Base-by-base conservation (phyloP, 2,797 vertebrate genomes). In the Lophius americanus region DNA sequence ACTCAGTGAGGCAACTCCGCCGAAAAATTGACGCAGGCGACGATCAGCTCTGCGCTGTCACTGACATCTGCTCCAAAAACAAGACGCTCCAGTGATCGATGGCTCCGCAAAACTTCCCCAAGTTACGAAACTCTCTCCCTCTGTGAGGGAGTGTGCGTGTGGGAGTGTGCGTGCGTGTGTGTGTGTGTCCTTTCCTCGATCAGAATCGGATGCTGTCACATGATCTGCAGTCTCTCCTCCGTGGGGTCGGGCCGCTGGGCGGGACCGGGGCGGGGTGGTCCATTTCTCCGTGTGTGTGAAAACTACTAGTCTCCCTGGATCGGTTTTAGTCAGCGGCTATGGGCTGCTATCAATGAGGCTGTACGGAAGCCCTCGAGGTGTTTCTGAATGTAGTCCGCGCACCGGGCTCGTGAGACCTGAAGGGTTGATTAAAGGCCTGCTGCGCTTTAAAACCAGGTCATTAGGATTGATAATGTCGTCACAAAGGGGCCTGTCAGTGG, bases 191-290 rank as follows among this genome's bases (percentile, higher is more conserved):
- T 73, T 68, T 32, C 68, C 79, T 79, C 63, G 74, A 82, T 75
- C 37, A 68, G 74, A 76, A 78, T 80, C 78, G 75, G 65, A 85
- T 72, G 74, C 76, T 65, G 89, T 92, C 92, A 93, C 89, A 88
- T 92, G 91, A 92, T 78, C 79, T 82, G 36, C 66, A 13, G 76
- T 36, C 60, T 66, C 75, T 73, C 60, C 73, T 80, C 75, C 56
- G 7, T 55, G 74, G 87, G 88, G 84, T 82, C 77, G 80, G 84
- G 50, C 70, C 61, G 76, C 76, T 63, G 86, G 86, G 83, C 88
- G 83, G 86, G 73, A 62, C 78, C 78, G 57, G 83, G 87, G 87
- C 79, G 86, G 85, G 74, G 83, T 82, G 71, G 77, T 51, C 74
- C 71, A 7, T 41, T 32, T n/a, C 33, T 6, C 13, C 12, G 59